Conservation (phyloP, 2,888 invertebrate species). For the Hypomecis atomaria region DNA sequence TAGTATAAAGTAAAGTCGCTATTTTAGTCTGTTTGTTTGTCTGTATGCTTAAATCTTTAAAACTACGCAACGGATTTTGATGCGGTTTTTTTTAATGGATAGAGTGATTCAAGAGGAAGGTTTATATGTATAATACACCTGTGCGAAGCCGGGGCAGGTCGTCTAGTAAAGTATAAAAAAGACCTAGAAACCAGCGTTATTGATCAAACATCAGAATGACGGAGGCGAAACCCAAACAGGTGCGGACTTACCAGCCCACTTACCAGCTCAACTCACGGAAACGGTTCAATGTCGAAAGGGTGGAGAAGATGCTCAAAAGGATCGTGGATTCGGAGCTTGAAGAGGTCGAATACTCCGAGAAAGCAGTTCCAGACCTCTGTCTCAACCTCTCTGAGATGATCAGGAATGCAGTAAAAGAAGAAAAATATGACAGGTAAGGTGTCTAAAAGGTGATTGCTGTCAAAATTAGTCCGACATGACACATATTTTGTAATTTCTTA, state of each 20-base stretch:
- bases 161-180: too few species aligned
- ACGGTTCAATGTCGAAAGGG: conserved; percentile 86
- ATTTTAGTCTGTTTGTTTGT: too few species aligned
- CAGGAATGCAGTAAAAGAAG: conserved; percentile 85
- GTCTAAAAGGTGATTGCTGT: not conserved
- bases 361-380: conserved; percentile 82
- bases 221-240: conserved; percentile 68
- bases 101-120: too few species aligned
- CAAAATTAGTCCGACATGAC: not conserved
- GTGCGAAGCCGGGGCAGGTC: too few species aligned
- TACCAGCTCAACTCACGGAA: conserved; percentile 87
- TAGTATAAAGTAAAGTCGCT: too few species aligned
- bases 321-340: conserved; percentile 85
- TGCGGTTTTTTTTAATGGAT: too few species aligned
- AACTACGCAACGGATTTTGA: too few species aligned
- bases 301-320: conserved; percentile 84
- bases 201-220: conserved; percentile 65
- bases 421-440: conserved; percentile 87
- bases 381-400: conserved; percentile 85
- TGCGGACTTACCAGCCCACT: conserved; percentile 85
- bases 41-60: too few species aligned
- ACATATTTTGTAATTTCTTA: not conserved
- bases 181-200: conserved; percentile 43
- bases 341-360: conserved; percentile 86
- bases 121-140: too few species aligned